These are phyloP conservation scores for Drosophila dunni DNA, from an alignment of 1,140 invertebrate species.

Conservation along the genomic window DNA sequence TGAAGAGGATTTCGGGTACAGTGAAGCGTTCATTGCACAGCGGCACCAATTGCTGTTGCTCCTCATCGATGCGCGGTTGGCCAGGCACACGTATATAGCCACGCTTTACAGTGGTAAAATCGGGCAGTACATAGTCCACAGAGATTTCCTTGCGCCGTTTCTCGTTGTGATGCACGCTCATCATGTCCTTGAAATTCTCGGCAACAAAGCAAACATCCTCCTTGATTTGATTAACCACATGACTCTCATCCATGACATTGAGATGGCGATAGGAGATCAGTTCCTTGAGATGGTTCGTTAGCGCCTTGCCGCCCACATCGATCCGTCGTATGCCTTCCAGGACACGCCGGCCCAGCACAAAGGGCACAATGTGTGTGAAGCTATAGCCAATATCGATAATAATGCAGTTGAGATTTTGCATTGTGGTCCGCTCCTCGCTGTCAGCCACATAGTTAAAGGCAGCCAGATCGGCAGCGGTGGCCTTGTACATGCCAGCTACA, in stretches of 20 bases:
- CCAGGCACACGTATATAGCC: conserved; percentile 88
- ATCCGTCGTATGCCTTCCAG: conserved; percentile 92
- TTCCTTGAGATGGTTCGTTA: conserved; percentile 99
- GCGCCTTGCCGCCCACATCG: conserved; percentile 97
- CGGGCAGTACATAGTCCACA: conserved; percentile 97
- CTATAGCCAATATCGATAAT: conserved; percentile 98
- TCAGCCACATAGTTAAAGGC: conserved; percentile 88
- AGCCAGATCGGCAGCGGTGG: conserved; percentile 90
- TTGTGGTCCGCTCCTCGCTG: conserved; percentile 71
- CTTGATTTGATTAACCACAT: conserved; percentile 99
- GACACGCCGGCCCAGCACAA: conserved; percentile 94
- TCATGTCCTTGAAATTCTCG: conserved; percentile 93
- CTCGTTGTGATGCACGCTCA: conserved; percentile 89
- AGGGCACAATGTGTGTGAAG: conserved; percentile 97
- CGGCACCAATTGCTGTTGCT: conserved; percentile 90
- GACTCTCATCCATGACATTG: conserved; percentile 99
- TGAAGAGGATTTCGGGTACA: conserved; percentile 97
- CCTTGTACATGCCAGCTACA: conserved; percentile 92
- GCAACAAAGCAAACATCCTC: conserved; percentile 99
- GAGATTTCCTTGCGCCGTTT: conserved; percentile 89
- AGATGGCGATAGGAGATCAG: conserved; percentile 96
- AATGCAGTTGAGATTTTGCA: conserved; percentile 89
- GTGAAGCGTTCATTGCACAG: conserved; percentile 97
- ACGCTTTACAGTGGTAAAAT: conserved; percentile 94
- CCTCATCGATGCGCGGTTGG: conserved; percentile 59